Evolutionary conservation across 2,113 vertebrate species (phyloP), one percentile per base, ranked within the genome.

Genomic region (Circaetus gallicus): DNA sequence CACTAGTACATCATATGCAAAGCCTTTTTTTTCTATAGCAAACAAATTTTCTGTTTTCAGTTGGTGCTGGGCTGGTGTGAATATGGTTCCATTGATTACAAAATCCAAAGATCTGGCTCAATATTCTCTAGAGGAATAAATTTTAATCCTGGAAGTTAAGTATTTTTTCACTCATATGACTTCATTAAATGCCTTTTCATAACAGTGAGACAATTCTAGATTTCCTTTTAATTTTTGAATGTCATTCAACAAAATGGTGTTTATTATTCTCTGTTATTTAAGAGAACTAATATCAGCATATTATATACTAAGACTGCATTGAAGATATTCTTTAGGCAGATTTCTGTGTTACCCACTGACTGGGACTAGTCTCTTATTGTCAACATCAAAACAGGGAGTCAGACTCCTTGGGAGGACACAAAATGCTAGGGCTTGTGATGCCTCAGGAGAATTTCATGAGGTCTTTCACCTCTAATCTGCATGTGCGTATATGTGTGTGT

Each of bases 1-100:
- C 53, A 66, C 32, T 82, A 52, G 11, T 76, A 72, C 36, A 25
- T 90, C 53, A 67, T 82, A 81, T 53, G 43, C 69, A 86, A 84
- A 73, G 65, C 31, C 31, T 42, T 82, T 92, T 73, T 86, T 69
- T 45, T 28, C 34, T 67, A 32, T 47, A 93, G 62, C 50, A 74
- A 76, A 61, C 36, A 94, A n/a, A 90, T 74, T 76, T 94, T 90
- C 81, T 94, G 52, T 92, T 97, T 91, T 94, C 78, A 77, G 29
- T 95, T 0, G 6, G 55, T 89, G 88, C 86, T 95, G 92, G 55
- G 76, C 81, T 94, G 66, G 40, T 84, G 52, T 93, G 71, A 97
- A 88, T 95, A 73, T 52, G 49, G 53, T 93, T 69, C 50, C 26
- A 63, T 28, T 70, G 18, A 76, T 69, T 59, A 88, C 42, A 90